Conservation (phyloP, 2,888 invertebrate genomes). For the Deroplatys truncata region DNA sequence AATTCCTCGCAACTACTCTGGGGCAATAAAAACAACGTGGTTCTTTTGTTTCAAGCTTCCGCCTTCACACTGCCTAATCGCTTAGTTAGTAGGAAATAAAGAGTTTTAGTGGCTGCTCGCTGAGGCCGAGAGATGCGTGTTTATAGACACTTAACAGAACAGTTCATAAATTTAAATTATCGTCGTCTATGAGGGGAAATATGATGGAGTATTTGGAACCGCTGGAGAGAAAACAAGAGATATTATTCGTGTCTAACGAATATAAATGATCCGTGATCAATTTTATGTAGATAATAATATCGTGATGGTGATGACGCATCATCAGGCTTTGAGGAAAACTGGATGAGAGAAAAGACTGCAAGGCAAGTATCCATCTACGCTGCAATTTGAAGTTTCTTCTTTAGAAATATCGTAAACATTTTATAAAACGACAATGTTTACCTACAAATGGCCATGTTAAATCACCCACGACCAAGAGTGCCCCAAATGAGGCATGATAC, state of each 20-base stretch:
- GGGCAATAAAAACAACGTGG: constrained; percentile 3
- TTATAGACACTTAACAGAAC: neutral
- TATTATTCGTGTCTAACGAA: neutral
- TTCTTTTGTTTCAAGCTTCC: constrained; percentile 7
- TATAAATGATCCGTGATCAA: neutral
- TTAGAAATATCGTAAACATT: no score
- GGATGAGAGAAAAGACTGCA: neutral
- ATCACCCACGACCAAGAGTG: no score
- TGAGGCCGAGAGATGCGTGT: neutral
- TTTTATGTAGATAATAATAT: neutral
- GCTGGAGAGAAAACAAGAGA: neutral
- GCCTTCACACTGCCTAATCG: constrained; percentile 1
- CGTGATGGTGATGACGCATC: neutral
- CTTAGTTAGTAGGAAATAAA: neutral
- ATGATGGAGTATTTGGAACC: neutral
- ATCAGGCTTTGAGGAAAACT: neutral
- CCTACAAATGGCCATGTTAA: no score
- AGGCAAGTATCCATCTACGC: neutral
- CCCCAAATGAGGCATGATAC: no score
- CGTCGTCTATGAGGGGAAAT: neutral
- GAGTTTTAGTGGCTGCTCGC: neutral
- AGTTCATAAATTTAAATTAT: neutral
- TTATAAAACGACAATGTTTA: no score
- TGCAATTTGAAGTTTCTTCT: no score
- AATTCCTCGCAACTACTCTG: constrained; percentile 5